Evolutionary conservation across 2,888 invertebrate species (phyloP), one percentile per base, ranked within the genome.

Genomic region (Catocala fraxini): DNA sequence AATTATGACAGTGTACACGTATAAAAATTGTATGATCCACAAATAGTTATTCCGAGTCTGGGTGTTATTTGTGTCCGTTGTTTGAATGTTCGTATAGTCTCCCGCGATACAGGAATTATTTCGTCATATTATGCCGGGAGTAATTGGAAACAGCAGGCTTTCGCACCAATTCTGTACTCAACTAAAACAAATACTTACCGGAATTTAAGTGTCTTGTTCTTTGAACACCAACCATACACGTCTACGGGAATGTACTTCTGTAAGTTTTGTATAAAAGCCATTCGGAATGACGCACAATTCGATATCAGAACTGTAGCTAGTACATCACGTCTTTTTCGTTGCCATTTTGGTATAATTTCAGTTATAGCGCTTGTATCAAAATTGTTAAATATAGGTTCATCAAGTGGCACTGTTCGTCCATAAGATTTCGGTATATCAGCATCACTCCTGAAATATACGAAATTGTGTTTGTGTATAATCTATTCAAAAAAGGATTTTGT

Each of bases 381-480:
- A 25, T 65, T 56, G 7, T 43, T 3, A 11, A 71, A 55, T 39
- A 77, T 7, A 6, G 84, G 79, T 33, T 65, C 56, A 6, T 61
- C 62, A 9, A 89, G 64, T 4, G 88, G 72, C 1, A 96, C 61
- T 2, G 95, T 95, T 52, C 96, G 92, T 0, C 96, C 96, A 61
- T 96, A 96, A 0, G 96, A 96, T 4, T 96, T 95, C 0, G 96
- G 96, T 12, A 96, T 91, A 71, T 96, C 96, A 2, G 96, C 93
- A 67, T 95, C 95, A 81, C 89, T 93, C 79, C 97, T 95, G 86
- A 80, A 57, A n/a, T 35, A n/a, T 0, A 34, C 45, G 10, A 12
- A 13, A 39, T 5, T 25, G 2, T 25, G 25, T 25, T 25, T 25
- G 25, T 25, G 25, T 3, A 25, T 25, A 25, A 25, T 25, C 25